Conservation (phyloP, 2,888 invertebrate species). For the Xestia c-nigrum region DNA sequence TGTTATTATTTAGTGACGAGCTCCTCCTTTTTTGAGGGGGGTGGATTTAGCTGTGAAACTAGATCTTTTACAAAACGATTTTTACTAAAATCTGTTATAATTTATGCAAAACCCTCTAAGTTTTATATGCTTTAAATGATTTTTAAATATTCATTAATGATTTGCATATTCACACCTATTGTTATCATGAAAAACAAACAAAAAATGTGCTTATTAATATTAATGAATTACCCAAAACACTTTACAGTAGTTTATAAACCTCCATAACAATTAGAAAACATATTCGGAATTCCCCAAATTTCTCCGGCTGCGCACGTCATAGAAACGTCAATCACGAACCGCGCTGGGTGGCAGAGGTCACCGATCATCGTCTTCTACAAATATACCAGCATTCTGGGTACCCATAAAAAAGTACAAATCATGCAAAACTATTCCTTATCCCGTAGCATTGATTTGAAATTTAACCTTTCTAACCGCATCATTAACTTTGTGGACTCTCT, state of each 20-base stretch:
- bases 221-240: conserved; percentile 38
- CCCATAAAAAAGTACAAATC: conserved; percentile 50
- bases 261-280: conserved; percentile 73
- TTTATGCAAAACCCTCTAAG: neutral
- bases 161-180: conserved; percentile 49
- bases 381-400: conserved; percentile 64
- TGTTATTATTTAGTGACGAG: neutral
- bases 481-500: conserved; percentile 68
- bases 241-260: conserved; percentile 61
- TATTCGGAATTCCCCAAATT: conserved; percentile 82
- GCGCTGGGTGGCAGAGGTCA: conserved; percentile 87
- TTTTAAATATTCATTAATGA: conserved; percentile 6
- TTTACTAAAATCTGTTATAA: neutral
- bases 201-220: conserved; percentile 27
- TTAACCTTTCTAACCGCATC: conserved; percentile 64
- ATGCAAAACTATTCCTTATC: conserved; percentile 67
- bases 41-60: neutral
- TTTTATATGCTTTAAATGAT: neutral
- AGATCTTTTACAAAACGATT: neutral
- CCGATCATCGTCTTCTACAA: conserved; percentile 82
- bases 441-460: conserved; percentile 60
- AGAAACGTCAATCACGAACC: conserved; percentile 88
- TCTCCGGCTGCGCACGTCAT: conserved; percentile 83
- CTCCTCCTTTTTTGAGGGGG: neutral
- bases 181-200: conserved; percentile 9